Conservation (phyloP, 2,888 invertebrate genomes). For the Microdon myrmicae region DNA sequence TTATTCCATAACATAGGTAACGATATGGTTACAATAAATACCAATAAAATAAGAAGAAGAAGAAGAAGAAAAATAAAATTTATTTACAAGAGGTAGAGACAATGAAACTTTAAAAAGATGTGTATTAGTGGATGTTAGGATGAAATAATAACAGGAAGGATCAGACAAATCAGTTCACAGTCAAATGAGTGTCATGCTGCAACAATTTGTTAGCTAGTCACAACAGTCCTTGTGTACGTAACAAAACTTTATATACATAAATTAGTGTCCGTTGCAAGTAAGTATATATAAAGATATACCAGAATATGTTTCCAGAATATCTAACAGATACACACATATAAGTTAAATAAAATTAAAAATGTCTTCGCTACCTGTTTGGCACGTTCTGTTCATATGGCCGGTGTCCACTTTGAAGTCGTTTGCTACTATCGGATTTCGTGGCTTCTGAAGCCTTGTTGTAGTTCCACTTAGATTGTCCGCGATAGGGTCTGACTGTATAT, state of each 20-base stretch:
- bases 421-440: constrained; percentile 60
- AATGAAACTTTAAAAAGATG: background rate
- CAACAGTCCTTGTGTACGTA: constrained; percentile 16
- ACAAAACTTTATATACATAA: constrained; percentile 34
- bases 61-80: constrained; percentile 18
- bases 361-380: constrained; percentile 37
- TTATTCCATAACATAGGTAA: constrained; percentile 46
- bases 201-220: constrained; percentile 29
- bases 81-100: constrained; percentile 36
- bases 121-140: constrained; percentile 22
- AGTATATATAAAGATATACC: constrained; percentile 24
- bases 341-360: constrained; percentile 20
- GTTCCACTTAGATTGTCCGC: constrained; percentile 67
- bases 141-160: constrained; percentile 24
- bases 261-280: constrained; percentile 27
- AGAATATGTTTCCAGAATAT: constrained; percentile 23
- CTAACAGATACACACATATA: constrained; percentile 41
- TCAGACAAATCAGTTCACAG: constrained; percentile 12
- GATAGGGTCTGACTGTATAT: constrained; percentile 66
- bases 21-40: constrained; percentile 15
- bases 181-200: constrained; percentile 32
- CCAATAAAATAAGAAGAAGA: constrained; percentile 16
- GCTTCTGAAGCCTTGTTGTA: constrained; percentile 65
- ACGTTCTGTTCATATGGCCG: constrained; percentile 47
- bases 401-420: constrained; percentile 53